Evolutionary conservation across 2,113 vertebrate genomes (phyloP).

Genomic region (Brienomyrus longianalis): DNA sequence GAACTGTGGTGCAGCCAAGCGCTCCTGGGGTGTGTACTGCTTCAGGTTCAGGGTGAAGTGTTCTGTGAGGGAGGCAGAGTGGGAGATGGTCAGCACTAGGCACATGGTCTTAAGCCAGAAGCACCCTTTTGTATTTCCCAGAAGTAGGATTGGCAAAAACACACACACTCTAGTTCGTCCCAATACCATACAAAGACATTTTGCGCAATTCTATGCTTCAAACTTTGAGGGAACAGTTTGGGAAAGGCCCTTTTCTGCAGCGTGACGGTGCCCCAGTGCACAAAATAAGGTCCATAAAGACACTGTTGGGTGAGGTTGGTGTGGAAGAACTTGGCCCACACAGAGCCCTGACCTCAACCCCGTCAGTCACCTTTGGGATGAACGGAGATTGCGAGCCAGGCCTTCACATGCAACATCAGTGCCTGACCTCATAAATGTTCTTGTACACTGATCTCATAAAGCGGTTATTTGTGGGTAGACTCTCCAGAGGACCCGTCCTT

Average conservation of each 20-base stretch:
- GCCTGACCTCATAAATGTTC: background rate
- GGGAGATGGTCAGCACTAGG: background rate
- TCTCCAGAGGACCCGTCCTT: background rate
- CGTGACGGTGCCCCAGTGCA: background rate
- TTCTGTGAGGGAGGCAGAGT: slow-evolving; percentile 22
- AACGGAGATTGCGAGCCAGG: background rate
- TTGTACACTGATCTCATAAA: background rate
- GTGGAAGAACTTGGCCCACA: background rate
- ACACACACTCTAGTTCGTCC: background rate
- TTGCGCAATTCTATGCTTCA: background rate
- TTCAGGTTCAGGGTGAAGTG: slow-evolving; percentile 34
- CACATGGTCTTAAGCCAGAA: background rate
- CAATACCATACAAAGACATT: background rate
- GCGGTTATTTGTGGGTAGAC: background rate
- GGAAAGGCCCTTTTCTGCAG: background rate
- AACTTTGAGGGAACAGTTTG: background rate
- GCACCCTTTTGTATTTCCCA: slow-evolving; percentile 25
- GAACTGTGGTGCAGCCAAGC: slow-evolving; percentile 48
- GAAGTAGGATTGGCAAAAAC: background rate
- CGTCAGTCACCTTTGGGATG: background rate
- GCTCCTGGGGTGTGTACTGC: slow-evolving; percentile 32
- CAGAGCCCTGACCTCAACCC: background rate
- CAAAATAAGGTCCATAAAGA: background rate
- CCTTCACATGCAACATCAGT: background rate
- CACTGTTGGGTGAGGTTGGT: background rate